Evolutionary conservation across 2,888 invertebrate genomes (phyloP).

Genomic region (Onchidella celtica): DNA sequence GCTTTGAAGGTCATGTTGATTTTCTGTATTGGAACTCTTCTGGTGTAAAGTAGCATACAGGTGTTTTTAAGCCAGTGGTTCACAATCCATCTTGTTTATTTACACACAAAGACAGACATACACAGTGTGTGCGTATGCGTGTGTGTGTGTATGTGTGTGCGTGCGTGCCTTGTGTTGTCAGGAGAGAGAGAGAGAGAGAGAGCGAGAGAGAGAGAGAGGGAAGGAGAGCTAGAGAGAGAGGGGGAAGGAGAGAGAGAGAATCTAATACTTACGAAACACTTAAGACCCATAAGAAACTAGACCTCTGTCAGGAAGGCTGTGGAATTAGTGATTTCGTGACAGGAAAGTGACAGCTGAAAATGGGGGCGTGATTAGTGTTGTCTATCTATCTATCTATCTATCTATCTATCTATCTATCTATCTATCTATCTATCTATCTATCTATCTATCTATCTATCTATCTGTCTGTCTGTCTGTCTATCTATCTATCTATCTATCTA

Average conservation of each 20-base stretch:
- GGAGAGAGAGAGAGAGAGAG: background rate
- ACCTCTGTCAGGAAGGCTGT: too few species aligned
- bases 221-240: background rate
- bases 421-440: background rate
- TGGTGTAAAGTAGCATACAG: too few species aligned
- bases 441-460: background rate
- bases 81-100: background rate
- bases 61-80: too few species aligned
- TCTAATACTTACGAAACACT: too few species aligned
- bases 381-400: background rate
- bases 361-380: too few species aligned
- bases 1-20: too few species aligned
- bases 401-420: background rate
- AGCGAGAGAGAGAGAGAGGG: background rate
- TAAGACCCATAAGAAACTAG: too few species aligned
- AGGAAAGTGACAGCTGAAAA: too few species aligned
- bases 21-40: too few species aligned
- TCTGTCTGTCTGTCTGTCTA: background rate
- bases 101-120: background rate
- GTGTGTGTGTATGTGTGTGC: background rate
- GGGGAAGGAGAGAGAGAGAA: background rate
- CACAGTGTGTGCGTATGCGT: background rate
- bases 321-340: too few species aligned
- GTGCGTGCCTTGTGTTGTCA: too few species aligned
- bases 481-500: background rate